A percentile compares a stretch with the other conserved stretches of the same genome.
These are phyloP conservation scores for Uloborus diversus DNA, from an alignment of 1,140 invertebrate species.

Conservation along the genomic window DNA sequence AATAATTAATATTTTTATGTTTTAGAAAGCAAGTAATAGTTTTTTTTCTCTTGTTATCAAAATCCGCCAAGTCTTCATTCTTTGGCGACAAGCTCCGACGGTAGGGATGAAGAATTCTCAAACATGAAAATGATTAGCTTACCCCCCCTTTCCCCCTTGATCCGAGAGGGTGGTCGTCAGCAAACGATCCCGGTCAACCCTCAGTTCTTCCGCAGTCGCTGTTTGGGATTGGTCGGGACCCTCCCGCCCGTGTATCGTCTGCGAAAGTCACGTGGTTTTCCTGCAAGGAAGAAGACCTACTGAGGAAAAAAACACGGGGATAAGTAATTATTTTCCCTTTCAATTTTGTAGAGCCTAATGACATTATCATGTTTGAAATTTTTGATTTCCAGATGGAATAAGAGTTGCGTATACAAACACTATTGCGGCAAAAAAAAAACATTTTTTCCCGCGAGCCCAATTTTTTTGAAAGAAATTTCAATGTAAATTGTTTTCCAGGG, in stretches of 20 bases:
- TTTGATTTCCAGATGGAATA: too few relatives aligned
- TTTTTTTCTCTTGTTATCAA: too few relatives aligned
- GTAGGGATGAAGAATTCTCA: constrained; percentile 33
- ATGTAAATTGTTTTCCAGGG: too few relatives aligned
- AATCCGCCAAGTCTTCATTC: constrained; percentile 9
- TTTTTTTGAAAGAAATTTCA: too few relatives aligned
- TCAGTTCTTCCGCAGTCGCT: constrained; percentile 41
- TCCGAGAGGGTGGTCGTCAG: constrained; percentile 47
- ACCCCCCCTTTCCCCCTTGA: constrained; percentile 20
- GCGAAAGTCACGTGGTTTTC: constrained; percentile 30
- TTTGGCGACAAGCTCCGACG: constrained; percentile 26
- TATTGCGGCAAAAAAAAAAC: too few relatives aligned
- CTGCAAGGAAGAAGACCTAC: background rate
- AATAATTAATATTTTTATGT: too few relatives aligned
- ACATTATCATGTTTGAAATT: background rate
- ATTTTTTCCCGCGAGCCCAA: too few relatives aligned
- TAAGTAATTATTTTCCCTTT: constrained; percentile 25
- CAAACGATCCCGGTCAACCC: constrained; percentile 15
- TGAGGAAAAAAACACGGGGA: constrained; percentile 27
- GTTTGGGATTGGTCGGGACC: constrained; percentile 35
- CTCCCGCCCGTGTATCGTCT: constrained; percentile 5
- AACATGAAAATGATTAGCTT: constrained; percentile 54
- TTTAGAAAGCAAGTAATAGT: too few relatives aligned
- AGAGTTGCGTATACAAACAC: too few relatives aligned
- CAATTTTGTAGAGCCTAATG: background rate